phyloP scores from a whole-genome alignment of 2,797 vertebrate genomes.

The Urosaurus nigricauda region DNA sequence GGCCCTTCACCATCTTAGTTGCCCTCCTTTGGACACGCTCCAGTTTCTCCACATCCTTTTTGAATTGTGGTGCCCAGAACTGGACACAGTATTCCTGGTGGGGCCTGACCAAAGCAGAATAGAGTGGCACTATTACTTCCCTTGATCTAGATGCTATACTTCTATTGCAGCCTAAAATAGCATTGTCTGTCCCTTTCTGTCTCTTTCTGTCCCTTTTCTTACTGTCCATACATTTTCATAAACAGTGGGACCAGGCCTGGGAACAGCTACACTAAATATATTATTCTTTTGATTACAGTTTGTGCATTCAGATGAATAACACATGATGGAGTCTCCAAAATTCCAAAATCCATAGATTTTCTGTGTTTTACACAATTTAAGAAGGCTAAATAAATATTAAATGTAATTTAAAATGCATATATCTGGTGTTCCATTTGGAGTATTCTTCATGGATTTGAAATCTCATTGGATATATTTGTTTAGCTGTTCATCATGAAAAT shows the following conservation, averaged over 20 bases:
- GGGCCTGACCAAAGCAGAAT: no score
- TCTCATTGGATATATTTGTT: background rate
- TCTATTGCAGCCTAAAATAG: no score
- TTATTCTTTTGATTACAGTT: background rate
- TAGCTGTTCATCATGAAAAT: conserved; percentile 45
- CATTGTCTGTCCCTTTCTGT: no score
- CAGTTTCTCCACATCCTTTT: no score
- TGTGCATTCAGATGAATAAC: background rate
- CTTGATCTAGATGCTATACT: no score
- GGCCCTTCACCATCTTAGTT: no score
- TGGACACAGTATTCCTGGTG: no score
- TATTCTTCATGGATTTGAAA: conserved; percentile 5
- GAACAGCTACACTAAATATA: background rate
- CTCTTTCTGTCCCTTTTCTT: background rate
- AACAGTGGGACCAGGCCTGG: background rate
- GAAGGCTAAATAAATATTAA: background rate
- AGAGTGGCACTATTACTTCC: no score
- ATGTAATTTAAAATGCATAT: background rate
- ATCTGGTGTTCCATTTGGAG: background rate
- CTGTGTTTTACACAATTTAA: background rate
- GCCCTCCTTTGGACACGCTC: no score
- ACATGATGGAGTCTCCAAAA: no score
- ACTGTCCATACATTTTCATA: background rate
- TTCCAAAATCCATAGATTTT: background rate
- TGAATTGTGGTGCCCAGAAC: no score